Percentiles rank a stretch among this genome's conserved stretches.
Conservation (phyloP, 92 coral and sea anemone species). For the Bergia puertoricense region DNA sequence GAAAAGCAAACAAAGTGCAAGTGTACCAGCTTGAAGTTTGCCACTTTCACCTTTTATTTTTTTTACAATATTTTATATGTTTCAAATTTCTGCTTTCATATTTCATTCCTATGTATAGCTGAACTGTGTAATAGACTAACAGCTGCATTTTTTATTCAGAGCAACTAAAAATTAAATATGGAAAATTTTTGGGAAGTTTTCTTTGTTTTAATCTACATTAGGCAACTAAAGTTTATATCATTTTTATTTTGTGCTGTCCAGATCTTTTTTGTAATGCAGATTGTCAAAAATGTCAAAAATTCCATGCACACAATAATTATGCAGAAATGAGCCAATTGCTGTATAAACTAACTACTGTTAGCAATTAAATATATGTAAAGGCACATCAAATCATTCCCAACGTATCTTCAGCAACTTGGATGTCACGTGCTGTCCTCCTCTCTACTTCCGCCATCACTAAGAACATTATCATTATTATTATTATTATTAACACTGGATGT, state of each 20-base stretch:
- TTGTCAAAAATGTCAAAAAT: no score
- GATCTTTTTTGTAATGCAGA: not conserved
- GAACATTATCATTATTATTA: slow-evolving; percentile 64
- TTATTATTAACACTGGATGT: slow-evolving; percentile 47
- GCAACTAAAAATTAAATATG: no score
- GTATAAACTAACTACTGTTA: not conserved
- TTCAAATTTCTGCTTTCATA: no score
- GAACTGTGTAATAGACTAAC: no score
- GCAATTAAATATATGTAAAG: no score
- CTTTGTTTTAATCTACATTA: no score
- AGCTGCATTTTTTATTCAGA: no score
- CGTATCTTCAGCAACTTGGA: not conserved
- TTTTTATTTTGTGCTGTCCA: not conserved
- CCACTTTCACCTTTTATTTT: no score
- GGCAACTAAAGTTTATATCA: no score
- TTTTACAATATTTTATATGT: no score
- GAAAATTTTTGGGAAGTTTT: not conserved
- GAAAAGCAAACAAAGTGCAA: no score
- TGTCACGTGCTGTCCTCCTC: slow-evolving; percentile 44
- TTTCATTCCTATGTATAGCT: no score
- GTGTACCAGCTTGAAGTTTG: not conserved
- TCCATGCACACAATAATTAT: not conserved
- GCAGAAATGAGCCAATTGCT: not conserved
- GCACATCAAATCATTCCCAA: not conserved
- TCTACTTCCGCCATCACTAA: slow-evolving; percentile 65